Evolutionary conservation across 2,797 vertebrate species (phyloP).

Genomic region (Tamandua tetradactyla): DNA sequence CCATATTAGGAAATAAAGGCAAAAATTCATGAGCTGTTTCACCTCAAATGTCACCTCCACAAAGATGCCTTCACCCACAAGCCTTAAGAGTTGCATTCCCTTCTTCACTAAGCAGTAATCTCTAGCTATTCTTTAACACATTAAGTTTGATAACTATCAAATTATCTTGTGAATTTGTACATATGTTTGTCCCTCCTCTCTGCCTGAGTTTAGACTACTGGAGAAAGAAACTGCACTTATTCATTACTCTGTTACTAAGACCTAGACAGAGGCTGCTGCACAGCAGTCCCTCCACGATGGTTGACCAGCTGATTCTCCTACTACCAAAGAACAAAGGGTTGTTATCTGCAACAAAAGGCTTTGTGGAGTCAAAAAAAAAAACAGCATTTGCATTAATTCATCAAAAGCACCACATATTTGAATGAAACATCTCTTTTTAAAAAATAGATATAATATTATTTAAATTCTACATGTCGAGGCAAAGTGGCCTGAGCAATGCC

Average conservation of each 20-base stretch:
- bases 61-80: not conserved
- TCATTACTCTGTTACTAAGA: not conserved
- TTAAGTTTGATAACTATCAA: not conserved
- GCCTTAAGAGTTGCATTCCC: not conserved
- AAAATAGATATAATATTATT: not conserved
- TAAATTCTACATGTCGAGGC: not conserved
- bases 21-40: not conserved
- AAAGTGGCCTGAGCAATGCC: not conserved
- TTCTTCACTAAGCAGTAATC: no score
- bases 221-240: not conserved
- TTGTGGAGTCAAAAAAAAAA: not conserved
- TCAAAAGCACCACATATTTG: not conserved
- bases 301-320: not conserved
- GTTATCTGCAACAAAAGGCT: not conserved
- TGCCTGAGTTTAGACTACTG: not conserved
- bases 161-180: not conserved
- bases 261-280: not conserved
- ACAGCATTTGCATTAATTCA: not conserved
- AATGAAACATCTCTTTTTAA: not conserved
- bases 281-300: not conserved
- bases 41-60: not conserved
- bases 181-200: not conserved
- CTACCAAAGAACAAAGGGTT: not conserved
- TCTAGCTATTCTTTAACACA: not conserved
- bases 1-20: not conserved